Evolutionary conservation across 2,797 vertebrate genomes (phyloP).

Genomic region (Echeneis naucrates): DNA sequence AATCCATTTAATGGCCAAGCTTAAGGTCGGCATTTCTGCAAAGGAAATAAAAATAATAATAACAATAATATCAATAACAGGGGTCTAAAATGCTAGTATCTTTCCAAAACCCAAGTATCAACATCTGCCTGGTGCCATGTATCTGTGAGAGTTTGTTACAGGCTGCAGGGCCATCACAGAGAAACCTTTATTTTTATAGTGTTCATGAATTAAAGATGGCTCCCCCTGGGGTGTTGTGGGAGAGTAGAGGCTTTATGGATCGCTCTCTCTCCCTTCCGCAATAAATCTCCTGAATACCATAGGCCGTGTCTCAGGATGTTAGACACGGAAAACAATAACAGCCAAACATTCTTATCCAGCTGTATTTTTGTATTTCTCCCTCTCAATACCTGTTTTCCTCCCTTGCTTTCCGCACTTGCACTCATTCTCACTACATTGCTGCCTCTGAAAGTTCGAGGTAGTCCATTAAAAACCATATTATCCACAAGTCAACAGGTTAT

Average conservation of each 20-base stretch:
- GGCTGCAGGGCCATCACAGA: constrained; percentile 74
- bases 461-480: constrained; percentile 77
- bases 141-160: constrained; percentile 74
- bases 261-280: constrained; percentile 61
- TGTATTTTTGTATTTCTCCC: constrained; percentile 48
- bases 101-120: constrained; percentile 60
- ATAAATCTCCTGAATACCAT: constrained; percentile 79
- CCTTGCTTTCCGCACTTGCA: constrained; percentile 6
- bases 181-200: constrained; percentile 84
- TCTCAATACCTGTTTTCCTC: constrained; percentile 34
- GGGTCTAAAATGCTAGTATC: constrained; percentile 42
- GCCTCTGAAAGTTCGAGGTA: constrained; percentile 46
- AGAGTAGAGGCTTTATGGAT: constrained; percentile 75
- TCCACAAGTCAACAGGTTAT: constrained; percentile 75
- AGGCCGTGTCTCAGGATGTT: constrained; percentile 79
- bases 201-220: constrained; percentile 85
- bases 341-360: constrained; percentile 72
- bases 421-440: constrained; percentile 8
- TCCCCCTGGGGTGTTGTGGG: constrained; percentile 73
- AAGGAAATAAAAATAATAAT: too few species aligned
- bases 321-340: constrained; percentile 80
- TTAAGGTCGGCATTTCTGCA: constrained; percentile 45
- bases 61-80: too few species aligned
- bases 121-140: constrained; percentile 71
- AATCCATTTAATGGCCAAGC: constrained; percentile 48